Percentiles rank a stretch among this genome's conserved stretches.
Conservation (phyloP, 2,113 vertebrate species). For the Lasiurus borealis region DNA sequence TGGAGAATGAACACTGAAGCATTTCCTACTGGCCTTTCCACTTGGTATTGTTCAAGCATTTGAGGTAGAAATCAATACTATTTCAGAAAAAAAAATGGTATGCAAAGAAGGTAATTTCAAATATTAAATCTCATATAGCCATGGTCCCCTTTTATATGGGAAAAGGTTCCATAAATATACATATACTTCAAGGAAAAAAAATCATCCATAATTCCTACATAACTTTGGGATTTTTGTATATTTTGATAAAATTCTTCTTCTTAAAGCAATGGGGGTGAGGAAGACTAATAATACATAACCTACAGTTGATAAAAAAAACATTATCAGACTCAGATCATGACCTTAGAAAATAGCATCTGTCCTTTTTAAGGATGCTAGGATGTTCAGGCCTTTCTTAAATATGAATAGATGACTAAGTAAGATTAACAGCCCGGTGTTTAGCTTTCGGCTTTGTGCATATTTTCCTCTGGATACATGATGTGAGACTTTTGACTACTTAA, state of each 20-base stretch:
- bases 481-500: background rate
- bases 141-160: constrained; percentile 18
- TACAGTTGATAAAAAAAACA: background rate
- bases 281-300: background rate
- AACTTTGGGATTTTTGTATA: background rate
- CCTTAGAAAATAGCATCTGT: background rate
- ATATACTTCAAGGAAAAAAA: constrained; percentile 4
- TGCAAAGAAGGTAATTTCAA: constrained; percentile 25
- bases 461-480: background rate
- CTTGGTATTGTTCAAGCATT: background rate
- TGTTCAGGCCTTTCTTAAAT: background rate
- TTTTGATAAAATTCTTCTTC: constrained; percentile 38
- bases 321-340: background rate
- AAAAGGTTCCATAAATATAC: background rate
- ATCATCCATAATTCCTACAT: background rate
- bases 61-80: background rate
- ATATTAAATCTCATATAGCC: constrained; percentile 15
- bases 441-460: background rate
- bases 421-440: background rate
- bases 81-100: background rate
- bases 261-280: background rate
- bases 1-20: constrained; percentile 8
- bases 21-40: constrained; percentile 34
- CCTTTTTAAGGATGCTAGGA: background rate
- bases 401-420: background rate